Percentiles rank a stretch among this genome's conserved stretches.
Conservation (phyloP, 2,797 vertebrate species). For the Chelon labrosus region DNA sequence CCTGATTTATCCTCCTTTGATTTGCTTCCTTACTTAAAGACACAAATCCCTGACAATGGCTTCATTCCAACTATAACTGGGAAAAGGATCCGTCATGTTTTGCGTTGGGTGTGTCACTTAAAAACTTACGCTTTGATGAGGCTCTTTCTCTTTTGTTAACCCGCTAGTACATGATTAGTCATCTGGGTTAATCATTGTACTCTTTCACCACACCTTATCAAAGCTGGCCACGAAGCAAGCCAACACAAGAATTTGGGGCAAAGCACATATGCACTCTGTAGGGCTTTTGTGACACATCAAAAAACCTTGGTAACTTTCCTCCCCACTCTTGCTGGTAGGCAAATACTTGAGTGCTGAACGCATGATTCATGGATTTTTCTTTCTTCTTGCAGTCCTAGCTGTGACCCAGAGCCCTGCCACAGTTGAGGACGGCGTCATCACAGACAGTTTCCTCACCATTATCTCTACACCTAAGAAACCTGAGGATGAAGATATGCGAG, state of each 20-base stretch:
- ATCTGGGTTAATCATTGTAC: constrained; percentile 66
- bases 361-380: constrained; percentile 49
- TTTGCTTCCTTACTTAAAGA: neutral
- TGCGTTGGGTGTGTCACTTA: constrained; percentile 44
- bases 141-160: constrained; percentile 42
- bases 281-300: constrained; percentile 13
- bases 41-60: neutral
- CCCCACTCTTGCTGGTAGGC: constrained; percentile 30
- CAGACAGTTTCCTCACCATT: constrained; percentile 72
- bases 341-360: constrained; percentile 45
- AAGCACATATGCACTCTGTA: constrained; percentile 18
- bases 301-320: constrained; percentile 60
- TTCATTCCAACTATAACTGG: constrained; percentile 6
- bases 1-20: neutral
- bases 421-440: constrained; percentile 58
- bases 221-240: constrained; percentile 52
- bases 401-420: constrained; percentile 31
- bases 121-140: constrained; percentile 49
- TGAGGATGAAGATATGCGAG: neutral
- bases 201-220: constrained; percentile 48
- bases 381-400: constrained; percentile 53
- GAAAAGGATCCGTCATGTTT: neutral
- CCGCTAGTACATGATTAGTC: constrained; percentile 56
- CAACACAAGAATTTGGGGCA: constrained; percentile 55
- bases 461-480: too few relatives aligned